Percentiles rank a stretch among this genome's conserved stretches.
Conservation (phyloP, 2,113 vertebrate species). For the Artemisiospiza belli region DNA sequence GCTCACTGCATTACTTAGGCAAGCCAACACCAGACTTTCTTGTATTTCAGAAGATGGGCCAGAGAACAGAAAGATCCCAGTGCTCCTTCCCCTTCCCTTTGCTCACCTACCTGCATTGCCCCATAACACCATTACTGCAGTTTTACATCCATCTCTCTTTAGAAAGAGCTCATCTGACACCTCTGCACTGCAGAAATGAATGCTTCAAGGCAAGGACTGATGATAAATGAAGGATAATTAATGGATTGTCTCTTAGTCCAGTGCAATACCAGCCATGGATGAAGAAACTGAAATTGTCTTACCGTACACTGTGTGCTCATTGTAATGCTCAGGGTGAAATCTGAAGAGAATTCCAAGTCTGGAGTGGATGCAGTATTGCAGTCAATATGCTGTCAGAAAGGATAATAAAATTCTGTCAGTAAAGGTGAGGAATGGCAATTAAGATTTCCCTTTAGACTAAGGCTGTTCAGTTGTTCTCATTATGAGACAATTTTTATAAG, state of each 20-base stretch:
- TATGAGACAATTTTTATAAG: not conserved
- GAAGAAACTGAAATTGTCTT: conserved; percentile 51
- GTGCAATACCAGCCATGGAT: not conserved
- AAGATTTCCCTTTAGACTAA: not conserved
- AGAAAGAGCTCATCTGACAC: not conserved
- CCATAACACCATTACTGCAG: not conserved
- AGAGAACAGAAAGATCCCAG: not conserved
- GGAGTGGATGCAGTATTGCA: conserved; percentile 81
- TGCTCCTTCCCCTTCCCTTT: not conserved
- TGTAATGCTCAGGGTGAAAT: conserved; percentile 86
- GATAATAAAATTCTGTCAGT: not conserved
- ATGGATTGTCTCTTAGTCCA: conserved; percentile 42
- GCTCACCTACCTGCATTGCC: not conserved
- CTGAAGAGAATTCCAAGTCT: conserved; percentile 88
- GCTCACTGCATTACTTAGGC: not conserved
- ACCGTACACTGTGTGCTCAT: conserved; percentile 85
- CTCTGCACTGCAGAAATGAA: conserved; percentile 2
- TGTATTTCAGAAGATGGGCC: not conserved
- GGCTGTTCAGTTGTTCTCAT: not conserved
- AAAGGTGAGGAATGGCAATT: not conserved
- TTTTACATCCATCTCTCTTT: not conserved
- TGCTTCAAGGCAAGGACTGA: conserved; percentile 68
- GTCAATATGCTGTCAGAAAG: conserved; percentile 79
- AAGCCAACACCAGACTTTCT: not conserved
- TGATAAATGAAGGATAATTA: conserved; percentile 69